Evolutionary conservation across 2,113 vertebrate genomes (phyloP).

Genomic region (Campylorhamphus procurvoides): DNA sequence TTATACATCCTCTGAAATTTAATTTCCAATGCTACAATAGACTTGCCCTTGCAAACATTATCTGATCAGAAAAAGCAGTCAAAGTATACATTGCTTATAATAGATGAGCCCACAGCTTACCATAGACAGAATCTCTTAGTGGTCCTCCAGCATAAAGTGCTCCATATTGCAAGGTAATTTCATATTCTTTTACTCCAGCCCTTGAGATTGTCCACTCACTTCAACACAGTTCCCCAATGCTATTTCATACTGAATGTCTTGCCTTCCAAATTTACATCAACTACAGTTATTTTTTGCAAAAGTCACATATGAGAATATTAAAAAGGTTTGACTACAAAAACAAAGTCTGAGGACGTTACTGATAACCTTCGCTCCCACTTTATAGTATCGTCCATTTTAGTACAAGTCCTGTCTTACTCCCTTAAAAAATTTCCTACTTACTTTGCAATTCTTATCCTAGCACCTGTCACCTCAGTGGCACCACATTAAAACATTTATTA

Average conservation of each 20-base stretch:
- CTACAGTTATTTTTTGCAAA: neutral
- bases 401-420: rapidly evolving
- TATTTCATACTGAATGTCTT: neutral
- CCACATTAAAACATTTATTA: neutral
- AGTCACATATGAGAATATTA: neutral
- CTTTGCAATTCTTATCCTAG: neutral
- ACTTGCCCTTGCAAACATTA: neutral
- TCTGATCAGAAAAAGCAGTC: neutral
- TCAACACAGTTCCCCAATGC: neutral
- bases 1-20: neutral
- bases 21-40: neutral
- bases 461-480: neutral
- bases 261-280: neutral
- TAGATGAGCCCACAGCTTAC: neutral
- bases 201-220: neutral
- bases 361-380: neutral
- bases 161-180: neutral
- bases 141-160: neutral
- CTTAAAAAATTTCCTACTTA: neutral
- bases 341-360: neutral
- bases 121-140: neutral
- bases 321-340: neutral
- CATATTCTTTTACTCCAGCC: neutral
- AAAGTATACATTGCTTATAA: neutral
- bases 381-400: neutral